Percentiles rank a stretch among this genome's conserved stretches.
Evolutionary conservation across 2,113 vertebrate genomes (phyloP).

Genomic region (Alosa alosa): DNA sequence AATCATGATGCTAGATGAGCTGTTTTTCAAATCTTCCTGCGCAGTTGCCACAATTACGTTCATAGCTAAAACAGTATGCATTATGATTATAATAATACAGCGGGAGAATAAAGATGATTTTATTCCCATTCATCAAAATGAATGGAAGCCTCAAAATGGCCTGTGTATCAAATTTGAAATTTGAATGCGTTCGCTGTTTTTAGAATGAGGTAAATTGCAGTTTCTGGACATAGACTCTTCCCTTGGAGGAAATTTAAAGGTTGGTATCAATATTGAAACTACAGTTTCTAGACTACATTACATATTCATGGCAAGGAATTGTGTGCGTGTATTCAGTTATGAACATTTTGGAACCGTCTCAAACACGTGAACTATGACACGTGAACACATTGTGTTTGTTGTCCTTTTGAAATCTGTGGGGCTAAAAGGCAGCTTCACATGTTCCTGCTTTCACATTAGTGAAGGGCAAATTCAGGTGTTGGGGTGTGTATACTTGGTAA

Average conservation of each 20-base stretch:
- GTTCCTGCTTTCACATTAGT: background rate
- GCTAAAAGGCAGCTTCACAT: background rate
- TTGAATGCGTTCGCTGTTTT: conserved; percentile 1
- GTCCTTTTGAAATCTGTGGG: background rate
- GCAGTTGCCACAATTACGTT: conserved; percentile 5
- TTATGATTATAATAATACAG: conserved; percentile 14
- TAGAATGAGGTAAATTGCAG: background rate
- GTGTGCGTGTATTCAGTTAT: background rate
- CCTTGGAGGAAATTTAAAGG: background rate
- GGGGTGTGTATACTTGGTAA: background rate
- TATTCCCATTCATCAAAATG: background rate
- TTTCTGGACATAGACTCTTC: background rate
- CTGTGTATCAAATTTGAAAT: conserved; percentile 1
- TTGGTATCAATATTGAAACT: background rate
- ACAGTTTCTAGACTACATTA: background rate
- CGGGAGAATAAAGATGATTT: conserved; percentile 17
- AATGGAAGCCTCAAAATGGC: background rate
- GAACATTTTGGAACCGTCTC: background rate
- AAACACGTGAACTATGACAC: background rate
- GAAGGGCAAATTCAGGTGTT: background rate
- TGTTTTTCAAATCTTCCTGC: background rate
- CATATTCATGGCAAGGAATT: background rate
- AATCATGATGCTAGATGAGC: background rate
- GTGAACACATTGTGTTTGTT: background rate
- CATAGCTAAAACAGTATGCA: conserved; percentile 16